phyloP scores from a whole-genome alignment of 2,888 invertebrate genomes.

The Schrankia costaestrigalis region DNA sequence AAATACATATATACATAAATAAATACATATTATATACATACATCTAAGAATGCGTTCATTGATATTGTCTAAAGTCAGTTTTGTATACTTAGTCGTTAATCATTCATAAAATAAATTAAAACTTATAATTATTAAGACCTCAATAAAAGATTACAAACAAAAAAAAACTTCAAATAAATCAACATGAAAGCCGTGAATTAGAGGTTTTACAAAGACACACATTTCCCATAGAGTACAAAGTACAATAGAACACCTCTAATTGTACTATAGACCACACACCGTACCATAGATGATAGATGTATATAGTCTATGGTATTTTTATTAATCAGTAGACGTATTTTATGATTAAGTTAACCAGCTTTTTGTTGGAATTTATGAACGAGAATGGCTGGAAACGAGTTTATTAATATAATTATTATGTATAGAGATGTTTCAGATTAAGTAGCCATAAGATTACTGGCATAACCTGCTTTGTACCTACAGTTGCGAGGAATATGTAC shows the following conservation, averaged over 20 bases:
- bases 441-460: too few species aligned
- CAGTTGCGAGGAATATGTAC: too few species aligned
- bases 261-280: conserved; percentile 44
- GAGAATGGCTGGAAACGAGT: too few species aligned
- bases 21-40: too few species aligned
- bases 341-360: conserved; percentile 17
- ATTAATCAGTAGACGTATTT: conserved; percentile 22
- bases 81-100: too few species aligned
- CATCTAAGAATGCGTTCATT: too few species aligned
- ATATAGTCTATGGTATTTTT: conserved; percentile 25
- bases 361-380: conserved; percentile 13
- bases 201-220: conserved; percentile 28
- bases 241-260: conserved; percentile 30
- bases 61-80: too few species aligned
- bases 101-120: too few species aligned
- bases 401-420: too few species aligned
- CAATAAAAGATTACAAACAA: conserved; percentile 13
- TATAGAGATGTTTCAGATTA: too few species aligned
- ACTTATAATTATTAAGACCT: conserved; percentile 7
- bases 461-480: too few species aligned
- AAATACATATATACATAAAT: too few species aligned
- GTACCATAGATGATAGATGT: conserved; percentile 35
- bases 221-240: conserved; percentile 31
- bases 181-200: conserved; percentile 31
- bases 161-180: conserved; percentile 31